These are phyloP conservation scores for Rafetus swinhoei DNA, from an alignment of 2,113 vertebrate genomes.

Conservation along the genomic window DNA sequence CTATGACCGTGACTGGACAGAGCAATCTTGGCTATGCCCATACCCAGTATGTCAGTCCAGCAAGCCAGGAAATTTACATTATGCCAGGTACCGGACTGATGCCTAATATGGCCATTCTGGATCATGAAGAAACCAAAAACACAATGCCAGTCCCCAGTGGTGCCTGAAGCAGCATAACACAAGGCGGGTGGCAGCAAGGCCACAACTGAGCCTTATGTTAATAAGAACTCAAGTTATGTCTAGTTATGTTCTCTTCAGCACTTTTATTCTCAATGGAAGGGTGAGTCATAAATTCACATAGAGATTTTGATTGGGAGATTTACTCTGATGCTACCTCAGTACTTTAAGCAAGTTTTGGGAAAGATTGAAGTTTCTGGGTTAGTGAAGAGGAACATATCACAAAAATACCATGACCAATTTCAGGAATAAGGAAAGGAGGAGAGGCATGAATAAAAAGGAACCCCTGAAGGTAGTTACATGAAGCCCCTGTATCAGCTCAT, in stretches of 20 bases:
- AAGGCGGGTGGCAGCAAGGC: accelerated
- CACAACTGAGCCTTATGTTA: background rate
- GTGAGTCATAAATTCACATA: background rate
- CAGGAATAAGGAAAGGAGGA: background rate
- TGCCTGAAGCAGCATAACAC: background rate
- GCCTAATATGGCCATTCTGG: background rate
- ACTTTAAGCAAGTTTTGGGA: background rate
- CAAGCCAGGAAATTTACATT: background rate
- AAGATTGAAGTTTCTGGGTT: background rate
- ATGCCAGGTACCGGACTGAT: background rate
- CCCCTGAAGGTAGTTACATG: background rate
- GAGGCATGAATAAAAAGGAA: background rate
- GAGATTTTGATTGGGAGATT: background rate
- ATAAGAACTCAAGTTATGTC: accelerated
- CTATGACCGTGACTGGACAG: accelerated
- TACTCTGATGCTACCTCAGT: background rate
- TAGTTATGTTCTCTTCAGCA: background rate
- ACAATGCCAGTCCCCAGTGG: accelerated
- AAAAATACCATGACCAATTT: background rate
- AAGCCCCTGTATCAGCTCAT: background rate
- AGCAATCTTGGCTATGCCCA: accelerated
- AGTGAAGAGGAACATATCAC: background rate
- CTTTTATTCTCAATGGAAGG: background rate
- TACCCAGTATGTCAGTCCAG: background rate
- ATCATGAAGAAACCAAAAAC: background rate